Base-by-base conservation (phyloP, 1,140 invertebrate genomes). In the Amyelois transitella region DNA sequence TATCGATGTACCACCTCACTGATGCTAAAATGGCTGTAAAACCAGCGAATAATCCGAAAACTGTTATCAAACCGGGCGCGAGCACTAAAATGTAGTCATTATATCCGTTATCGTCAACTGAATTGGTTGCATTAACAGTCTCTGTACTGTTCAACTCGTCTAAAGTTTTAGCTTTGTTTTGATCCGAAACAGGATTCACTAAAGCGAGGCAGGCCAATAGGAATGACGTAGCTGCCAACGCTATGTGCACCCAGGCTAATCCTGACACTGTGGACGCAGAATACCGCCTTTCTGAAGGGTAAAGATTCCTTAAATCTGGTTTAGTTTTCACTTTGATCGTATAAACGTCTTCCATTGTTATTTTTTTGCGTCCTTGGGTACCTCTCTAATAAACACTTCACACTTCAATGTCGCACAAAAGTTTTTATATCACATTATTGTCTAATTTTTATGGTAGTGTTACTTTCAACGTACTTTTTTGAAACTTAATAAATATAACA, bases 191-290 rank as follows among this genome's bases (percentile, higher is more conserved):
- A 5, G 89, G 87, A 6, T 83, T 90, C 49, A 89, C 84, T 53
- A 89, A 55, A 1, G 89, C 89, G 8, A 92, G 56, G 19, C 88
- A 89, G 0, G 90, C 91, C 17, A 92, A 71, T 1, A 91, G 62
- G 6, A 92, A 85, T 7, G 88, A 86, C 2, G 90, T 87, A 0
- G 77, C 70, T 0, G 90, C 90, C 3, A 92, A 77, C 0, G 88
- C 84, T 3, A 92, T 75, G 57, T 92, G 91, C 0, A 93, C 87
- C 62, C 91, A 89, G 3, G 90, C 90, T 18, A 93, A 62, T 2
- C 92, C 92, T 12, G 91, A 89, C 0, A 93, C 91, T 0, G 91
- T 92, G 0, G 92, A 92, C 0, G 92, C 91, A 0, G 92, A 93
- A 61, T 93, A 93, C 54, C 91, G 86, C 64, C 92, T 75, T 74